Base-by-base conservation (phyloP, 2,888 invertebrate species). In the Ormyrus pomaceus region DNA sequence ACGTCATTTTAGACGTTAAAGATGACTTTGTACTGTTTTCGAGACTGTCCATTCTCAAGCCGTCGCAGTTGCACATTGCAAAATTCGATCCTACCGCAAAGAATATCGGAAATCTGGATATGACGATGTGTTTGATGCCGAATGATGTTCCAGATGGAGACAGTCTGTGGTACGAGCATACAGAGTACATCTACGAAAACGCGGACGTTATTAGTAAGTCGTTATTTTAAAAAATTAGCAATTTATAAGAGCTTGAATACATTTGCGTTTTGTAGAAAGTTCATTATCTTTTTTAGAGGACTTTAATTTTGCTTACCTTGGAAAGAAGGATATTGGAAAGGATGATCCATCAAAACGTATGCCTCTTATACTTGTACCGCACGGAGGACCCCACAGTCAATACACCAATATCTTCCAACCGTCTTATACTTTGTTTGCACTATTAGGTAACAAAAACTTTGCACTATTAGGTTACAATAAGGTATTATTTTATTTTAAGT, bases 381-480 rank as follows among this genome's bases (percentile, higher is more conserved):
- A 97, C 91, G 97, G 97, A 66, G 97, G 97, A 0, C 97, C 97
- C 0, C 96, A 97, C 88, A 90, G 93, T 0, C 92, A 92, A 56
- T 95, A 94, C 87, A 91, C 92, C 6, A 94, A 95, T 87, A 19
- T 19, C 19, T 19, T 19, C 19, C 19, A 19, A 19, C 19, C 19
- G 19, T 19, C 19, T 19, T 19, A 19, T 19, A 19, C 19, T 19
- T 19, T 19, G 19, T 19, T 19, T 19, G 19, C 19, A 19, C 19
- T 19, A 19, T 19, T 19, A 19, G 19, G 19, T 19, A 19, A 19
- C 19, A 19, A 19, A 19, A 19, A 19, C 19, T 19, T 19, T 19
- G 1, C 19, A 19, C 19, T 19, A 19, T 19, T 19, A 1, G 19
- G 19, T 19, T 19, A 19, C 19, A 19, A 19, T 19, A 19, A 19